These are phyloP conservation scores for Drosophila longiperda DNA, from an alignment of 2,888 invertebrate species.

Conservation along the genomic window DNA sequence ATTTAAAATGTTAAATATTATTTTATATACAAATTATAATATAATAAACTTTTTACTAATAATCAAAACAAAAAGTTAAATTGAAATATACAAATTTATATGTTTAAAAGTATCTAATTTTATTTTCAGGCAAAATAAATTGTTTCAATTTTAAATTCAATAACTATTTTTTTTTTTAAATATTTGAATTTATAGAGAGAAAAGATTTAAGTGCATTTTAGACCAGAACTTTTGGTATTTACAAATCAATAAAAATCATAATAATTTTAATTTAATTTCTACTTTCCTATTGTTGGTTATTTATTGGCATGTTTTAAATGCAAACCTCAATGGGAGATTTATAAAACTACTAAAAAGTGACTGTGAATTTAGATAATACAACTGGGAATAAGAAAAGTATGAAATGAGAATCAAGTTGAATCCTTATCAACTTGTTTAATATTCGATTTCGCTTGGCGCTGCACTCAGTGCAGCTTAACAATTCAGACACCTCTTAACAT, in stretches of 20 bases:
- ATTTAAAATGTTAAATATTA: not conserved
- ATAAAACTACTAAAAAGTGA: conserved; percentile 24
- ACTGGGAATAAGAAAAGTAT: conserved; percentile 3
- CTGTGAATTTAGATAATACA: conserved; percentile 12
- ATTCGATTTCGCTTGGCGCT: conserved; percentile 57
- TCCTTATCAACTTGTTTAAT: conserved; percentile 66
- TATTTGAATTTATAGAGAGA: not conserved
- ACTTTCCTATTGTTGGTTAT: conserved; percentile 24
- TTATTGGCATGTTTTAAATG: conserved; percentile 11
- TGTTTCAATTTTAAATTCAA: not conserved
- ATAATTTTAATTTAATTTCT: not conserved
- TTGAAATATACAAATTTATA: not conserved
- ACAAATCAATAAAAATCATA: not conserved
- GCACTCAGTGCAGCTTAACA: conserved; percentile 45
- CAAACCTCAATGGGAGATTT: conserved; percentile 10
- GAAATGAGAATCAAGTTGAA: conserved; percentile 2
- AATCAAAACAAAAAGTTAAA: not conserved
- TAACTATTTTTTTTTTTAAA: not conserved
- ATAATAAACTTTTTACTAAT: not conserved
- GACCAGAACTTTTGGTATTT: not conserved
- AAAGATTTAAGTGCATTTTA: too few species aligned
- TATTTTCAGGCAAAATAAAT: not conserved
- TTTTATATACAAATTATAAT: not conserved
- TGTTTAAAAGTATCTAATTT: not conserved
- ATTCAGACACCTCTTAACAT: conserved; percentile 60